Evolutionary conservation across 2,797 vertebrate species (phyloP).

Genomic region (Crossoptilon crossoptilon): DNA sequence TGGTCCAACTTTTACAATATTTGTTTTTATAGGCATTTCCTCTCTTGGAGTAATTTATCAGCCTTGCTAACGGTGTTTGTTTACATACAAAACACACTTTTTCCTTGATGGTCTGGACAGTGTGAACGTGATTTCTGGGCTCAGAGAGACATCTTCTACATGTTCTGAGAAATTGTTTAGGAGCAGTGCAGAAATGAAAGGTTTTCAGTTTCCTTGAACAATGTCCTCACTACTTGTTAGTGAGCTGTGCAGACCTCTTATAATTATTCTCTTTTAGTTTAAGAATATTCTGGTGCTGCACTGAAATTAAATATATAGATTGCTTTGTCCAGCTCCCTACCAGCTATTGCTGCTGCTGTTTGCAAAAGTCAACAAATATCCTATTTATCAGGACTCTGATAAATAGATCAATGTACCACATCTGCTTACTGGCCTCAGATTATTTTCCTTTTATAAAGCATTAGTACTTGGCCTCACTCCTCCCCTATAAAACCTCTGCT

Average conservation of each 20-base stretch:
- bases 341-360: not conserved
- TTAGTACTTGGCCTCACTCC: not conserved
- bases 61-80: not conserved
- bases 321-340: not conserved
- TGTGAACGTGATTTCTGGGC: not conserved
- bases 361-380: not conserved
- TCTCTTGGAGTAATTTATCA: not conserved
- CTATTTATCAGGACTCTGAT: not conserved
- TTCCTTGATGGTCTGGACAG: not conserved
- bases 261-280: not conserved
- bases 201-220: not conserved
- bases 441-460: not conserved
- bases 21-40: not conserved
- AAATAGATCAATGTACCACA: not conserved
- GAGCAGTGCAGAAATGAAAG: not conserved
- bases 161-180: not conserved
- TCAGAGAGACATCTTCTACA: fast-evolving
- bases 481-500: not conserved
- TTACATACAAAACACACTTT: not conserved
- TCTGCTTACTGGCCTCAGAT: not conserved
- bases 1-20: not conserved
- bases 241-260: not conserved
- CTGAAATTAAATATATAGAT: not conserved
- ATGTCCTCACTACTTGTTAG: not conserved
- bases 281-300: not conserved